Evolutionary conservation across 2,888 invertebrate genomes (phyloP), one percentile per base, ranked within the genome.

Genomic region (Scaptomyza caliginosa): DNA sequence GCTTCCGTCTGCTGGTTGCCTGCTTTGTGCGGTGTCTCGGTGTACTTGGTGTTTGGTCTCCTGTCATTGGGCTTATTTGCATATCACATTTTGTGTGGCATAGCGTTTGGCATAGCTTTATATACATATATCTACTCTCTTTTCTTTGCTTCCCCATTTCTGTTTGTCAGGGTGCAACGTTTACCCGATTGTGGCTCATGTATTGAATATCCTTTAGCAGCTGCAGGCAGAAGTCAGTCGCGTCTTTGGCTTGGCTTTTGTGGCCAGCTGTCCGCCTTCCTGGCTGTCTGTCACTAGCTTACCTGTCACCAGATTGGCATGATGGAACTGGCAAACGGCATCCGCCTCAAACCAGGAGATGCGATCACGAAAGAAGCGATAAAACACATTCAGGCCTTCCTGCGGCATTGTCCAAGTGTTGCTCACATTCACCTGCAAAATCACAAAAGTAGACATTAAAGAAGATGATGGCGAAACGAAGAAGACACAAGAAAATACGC

Each of bases 281-380:
- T n/a, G 10, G n/a, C 10, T n/a, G 21, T 30, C 7, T 7, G 13
- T 39, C 36, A 19, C 19, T 40, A 40, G 48, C 93, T 93, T 91
- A 96, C 96, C 95, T 91, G 95, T 96, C 77, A 95, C 95, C 55
- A 96, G 93, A 90, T 95, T 95, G 74, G 95, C 95, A 90, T 96
- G 96, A 90, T 96, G 95, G 85, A 96, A 96, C 92, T 96, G 95
- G 91, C 96, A 96, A 54, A 96, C 96, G 28, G 95, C 95, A 88
- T 96, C 96, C 2, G 96, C 96, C 90, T 96, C 96, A 89, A 95
- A 95, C 96, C 96, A 96, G 39, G 96, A 95, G 89, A 96, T 95
- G 91, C 95, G 94, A 92, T 96, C 96, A 78, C 95, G 94, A 93
- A 96, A 96, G 93, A 96, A 95, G 84, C 96, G 94, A 92, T 96